Base-by-base conservation (phyloP, 2,797 vertebrate species). In the Tapirus indicus region DNA sequence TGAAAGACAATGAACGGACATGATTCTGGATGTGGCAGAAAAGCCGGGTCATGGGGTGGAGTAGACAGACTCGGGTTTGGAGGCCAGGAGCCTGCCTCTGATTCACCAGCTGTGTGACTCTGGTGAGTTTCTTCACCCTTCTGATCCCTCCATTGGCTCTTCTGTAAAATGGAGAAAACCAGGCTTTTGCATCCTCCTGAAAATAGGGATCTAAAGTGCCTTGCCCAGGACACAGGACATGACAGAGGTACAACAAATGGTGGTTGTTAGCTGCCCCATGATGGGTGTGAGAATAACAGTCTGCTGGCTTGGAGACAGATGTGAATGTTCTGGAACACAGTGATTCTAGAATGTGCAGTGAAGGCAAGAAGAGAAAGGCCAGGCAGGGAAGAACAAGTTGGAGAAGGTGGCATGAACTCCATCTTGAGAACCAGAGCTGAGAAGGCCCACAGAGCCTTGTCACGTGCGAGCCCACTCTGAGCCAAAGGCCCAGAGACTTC, bases 381-480 rank as follows among this genome's bases (percentile, higher is more conserved):
- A 79, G 84, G 80, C n/a, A 79, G 29, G 32, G 14, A 38, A 52
- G 79, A 86, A 13, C 7, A 56, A 71, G 62, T 3, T 56, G 27
- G 16, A 21, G 47, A 32, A 6, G 11, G 41, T 80, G 44, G 60
- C 38, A 62, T 7, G 2, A 69, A 38, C 18, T 69, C 79, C 23
- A 11, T 6, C 78, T 29, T 41, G 78, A 60, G 69, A 71, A 23
- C 32, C 0, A 13, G 7, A 88, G 71, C 52, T 52, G 35, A 77
- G 47, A 69, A 64, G 10, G 6, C 44, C 95, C 8, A 0, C 0
- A 0, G 89, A 87, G 92, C 44, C 90, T 86, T 56, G 86, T 86
- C 94, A 82, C 4, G 0, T 0, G 7, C 4, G 0, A 90, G 54
- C 54, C 58, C 8, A 47, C 0, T 0, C 11, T 35, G 1, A 68